Evolutionary conservation across 2,888 invertebrate species (phyloP), one percentile per base, ranked within the genome.

Genomic region (Pseudococcus jackbeardsleyi): DNA sequence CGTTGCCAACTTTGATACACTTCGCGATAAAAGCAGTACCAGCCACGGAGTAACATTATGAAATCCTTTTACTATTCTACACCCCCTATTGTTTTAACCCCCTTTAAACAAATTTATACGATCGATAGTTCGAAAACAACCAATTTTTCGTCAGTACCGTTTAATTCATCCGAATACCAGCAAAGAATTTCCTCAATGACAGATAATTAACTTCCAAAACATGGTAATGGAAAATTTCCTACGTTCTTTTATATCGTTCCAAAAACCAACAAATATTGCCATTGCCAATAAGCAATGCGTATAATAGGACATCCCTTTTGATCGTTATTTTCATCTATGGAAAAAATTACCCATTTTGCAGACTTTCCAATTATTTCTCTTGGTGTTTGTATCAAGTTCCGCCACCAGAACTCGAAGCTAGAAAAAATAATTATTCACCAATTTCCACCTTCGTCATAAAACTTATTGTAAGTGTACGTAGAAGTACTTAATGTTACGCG

Each of bases 1-100:
- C 86, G 86, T 86, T 86, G 86, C 86, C 86, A 86, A 86, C 86
- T 68, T 86, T 86, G 86, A 86, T 86, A 86, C 86, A 86, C 86
- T 86, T 86, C 68, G 86, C 72, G 86, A 86, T 86, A 86, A 86
- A 64, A 46, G 12, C 59, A 86, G 86, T 86, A 86, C 86, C 86
- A 86, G 86, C 86, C 86, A 86, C 86, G 68, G 86, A 86, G 86
- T 86, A 86, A 86, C 86, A 68, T 86, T 86, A 86, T 86, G 86
- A 86, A 86, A 86, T 86, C 86, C 86, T 86, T 72, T 86, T 86
- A 39, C 59, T 64, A 46, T 82, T 82, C 79, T 82, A 82, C 79
- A 82, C 79, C 79, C 79, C 79, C 79, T 82, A 82, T 82, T 82
- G 79, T 82, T 82, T 82, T 82, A 82, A 82, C 79, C 79, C 79